Evolutionary conservation across 2,797 vertebrate genomes (phyloP).

Genomic region (Margarornis squamiger): DNA sequence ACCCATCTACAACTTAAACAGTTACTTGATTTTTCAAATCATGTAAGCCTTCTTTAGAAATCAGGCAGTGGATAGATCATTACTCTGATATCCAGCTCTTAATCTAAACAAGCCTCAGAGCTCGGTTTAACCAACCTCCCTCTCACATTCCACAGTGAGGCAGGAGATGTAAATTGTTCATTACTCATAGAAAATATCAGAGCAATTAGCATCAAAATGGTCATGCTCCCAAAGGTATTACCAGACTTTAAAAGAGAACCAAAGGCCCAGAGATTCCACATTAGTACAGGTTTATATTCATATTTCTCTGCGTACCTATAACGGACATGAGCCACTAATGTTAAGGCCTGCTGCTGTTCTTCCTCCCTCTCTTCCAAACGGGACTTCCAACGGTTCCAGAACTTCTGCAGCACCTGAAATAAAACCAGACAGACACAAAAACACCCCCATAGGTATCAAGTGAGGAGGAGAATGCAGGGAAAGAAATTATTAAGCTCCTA

Average conservation of each 20-base stretch:
- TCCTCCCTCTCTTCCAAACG: constrained; percentile 84
- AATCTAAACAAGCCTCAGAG: neutral
- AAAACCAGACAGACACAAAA: neutral
- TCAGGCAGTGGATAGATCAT: neutral
- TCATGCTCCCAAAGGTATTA: neutral
- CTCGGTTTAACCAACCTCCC: neutral
- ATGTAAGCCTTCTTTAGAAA: neutral
- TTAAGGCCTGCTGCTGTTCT: constrained; percentile 60
- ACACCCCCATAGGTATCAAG: rapidly evolving
- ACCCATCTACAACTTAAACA: neutral
- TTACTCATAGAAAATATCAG: neutral
- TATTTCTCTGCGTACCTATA: constrained; percentile 75
- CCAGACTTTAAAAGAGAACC: neutral
- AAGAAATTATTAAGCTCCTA: neutral
- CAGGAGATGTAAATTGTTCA: neutral
- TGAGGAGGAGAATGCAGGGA: neutral
- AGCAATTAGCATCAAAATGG: neutral
- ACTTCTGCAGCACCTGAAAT: constrained; percentile 78
- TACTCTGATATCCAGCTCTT: neutral
- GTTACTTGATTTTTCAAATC: neutral
- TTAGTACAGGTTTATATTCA: neutral
- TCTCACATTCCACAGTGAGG: neutral
- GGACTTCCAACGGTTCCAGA: constrained; percentile 83
- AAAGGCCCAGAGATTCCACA: neutral
- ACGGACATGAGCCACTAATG: constrained; percentile 61